A percentile compares a stretch with the other conserved stretches of the same genome.
Conservation (phyloP, 2,888 invertebrate species). For the Atrina japonica region DNA sequence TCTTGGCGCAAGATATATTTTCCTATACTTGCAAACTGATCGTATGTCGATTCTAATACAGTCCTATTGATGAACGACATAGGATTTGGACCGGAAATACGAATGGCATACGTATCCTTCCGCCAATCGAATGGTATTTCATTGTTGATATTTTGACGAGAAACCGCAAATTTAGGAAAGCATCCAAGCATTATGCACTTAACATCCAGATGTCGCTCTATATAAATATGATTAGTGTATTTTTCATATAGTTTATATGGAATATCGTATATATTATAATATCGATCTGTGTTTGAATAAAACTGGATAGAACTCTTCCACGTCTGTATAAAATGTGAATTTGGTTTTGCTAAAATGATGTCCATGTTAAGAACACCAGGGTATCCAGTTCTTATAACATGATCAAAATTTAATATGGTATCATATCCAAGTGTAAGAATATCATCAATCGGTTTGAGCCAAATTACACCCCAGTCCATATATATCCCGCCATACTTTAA, state of each 20-base stretch:
- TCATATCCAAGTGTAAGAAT: conserved; percentile 64
- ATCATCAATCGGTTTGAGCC: conserved; percentile 68
- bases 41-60: conserved; percentile 49
- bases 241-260: conserved; percentile 72
- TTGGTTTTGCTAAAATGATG: conserved; percentile 71
- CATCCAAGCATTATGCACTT: conserved; percentile 76
- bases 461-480: conserved; percentile 77
- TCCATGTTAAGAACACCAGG: conserved; percentile 67
- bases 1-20: conserved; percentile 62
- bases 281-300: conserved; percentile 61
- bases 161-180: conserved; percentile 72
- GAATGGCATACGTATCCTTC: conserved; percentile 72
- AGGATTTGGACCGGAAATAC: conserved; percentile 77
- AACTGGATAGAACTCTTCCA: conserved; percentile 62
- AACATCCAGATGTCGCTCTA: conserved; percentile 73
- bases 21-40: conserved; percentile 74
- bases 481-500: conserved; percentile 78
- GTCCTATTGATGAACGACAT: conserved; percentile 61
- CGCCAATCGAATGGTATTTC: conserved; percentile 73
- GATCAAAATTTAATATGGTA: conserved; percentile 72
- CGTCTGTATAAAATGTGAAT: conserved; percentile 58
- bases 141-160: conserved; percentile 64
- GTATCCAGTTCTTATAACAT: conserved; percentile 65
- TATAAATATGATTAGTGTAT: conserved; percentile 68
- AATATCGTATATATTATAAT: conserved; percentile 63